These are phyloP conservation scores for Euwallacea fornicatus DNA, from an alignment of 1,140 invertebrate species.

Conservation along the genomic window DNA sequence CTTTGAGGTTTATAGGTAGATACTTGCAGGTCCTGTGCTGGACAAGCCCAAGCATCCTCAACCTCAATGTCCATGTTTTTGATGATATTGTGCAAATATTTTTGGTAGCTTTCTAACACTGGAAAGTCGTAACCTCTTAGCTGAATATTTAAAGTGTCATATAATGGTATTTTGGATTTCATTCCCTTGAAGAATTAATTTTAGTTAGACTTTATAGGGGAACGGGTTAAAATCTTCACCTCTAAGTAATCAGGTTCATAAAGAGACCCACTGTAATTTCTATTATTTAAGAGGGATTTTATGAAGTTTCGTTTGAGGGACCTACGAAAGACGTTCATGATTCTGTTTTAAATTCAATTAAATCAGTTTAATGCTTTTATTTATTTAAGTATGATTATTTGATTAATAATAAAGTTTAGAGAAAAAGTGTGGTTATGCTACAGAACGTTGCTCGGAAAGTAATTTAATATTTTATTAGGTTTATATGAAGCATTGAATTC, in stretches of 20 bases:
- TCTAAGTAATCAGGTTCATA: conserved; percentile 33
- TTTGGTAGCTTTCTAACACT: conserved; percentile 77
- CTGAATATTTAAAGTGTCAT: conserved; percentile 74
- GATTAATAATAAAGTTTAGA: too few relatives aligned
- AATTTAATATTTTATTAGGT: too few relatives aligned
- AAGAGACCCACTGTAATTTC: background rate
- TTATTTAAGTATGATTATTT: too few relatives aligned
- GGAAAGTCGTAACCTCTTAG: conserved; percentile 82
- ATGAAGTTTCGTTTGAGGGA: too few relatives aligned
- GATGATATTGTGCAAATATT: conserved; percentile 72
- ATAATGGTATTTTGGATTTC: conserved; percentile 70
- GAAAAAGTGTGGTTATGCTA: too few relatives aligned
- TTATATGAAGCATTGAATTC: too few relatives aligned
- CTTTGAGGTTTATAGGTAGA: conserved; percentile 70
- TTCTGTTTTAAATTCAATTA: too few relatives aligned
- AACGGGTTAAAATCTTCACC: conserved; percentile 8
- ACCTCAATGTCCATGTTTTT: conserved; percentile 74
- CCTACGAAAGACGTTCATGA: too few relatives aligned
- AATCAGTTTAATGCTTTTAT: too few relatives aligned
- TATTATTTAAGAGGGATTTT: too few relatives aligned
- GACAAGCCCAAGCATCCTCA: conserved; percentile 75
- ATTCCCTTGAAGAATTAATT: conserved; percentile 56
- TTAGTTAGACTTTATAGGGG: background rate
- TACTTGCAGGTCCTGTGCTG: conserved; percentile 67
- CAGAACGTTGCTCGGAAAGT: too few relatives aligned